Evolutionary conservation across 2,113 vertebrate genomes (phyloP), one percentile per base, ranked within the genome.

Genomic region (Lepus timidus): DNA sequence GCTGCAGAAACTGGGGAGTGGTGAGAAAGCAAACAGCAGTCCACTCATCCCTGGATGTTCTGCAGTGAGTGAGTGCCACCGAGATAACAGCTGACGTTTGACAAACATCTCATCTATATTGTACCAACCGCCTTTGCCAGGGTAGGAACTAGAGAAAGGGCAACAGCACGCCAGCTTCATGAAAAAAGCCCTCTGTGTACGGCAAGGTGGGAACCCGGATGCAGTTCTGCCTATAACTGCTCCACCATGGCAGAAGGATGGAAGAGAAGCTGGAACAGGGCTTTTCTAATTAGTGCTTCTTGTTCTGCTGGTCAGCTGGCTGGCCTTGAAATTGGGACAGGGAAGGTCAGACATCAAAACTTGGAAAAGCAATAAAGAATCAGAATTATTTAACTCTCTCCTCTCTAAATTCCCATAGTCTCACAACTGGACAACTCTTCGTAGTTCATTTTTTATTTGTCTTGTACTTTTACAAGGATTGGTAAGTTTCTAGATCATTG

Each of bases 281-380:
- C 12, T 82, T 91, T 93, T 86, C 64, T 84, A 75, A 86, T 91
- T 82, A 92, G 61, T 27, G 16, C 31, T 29, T 82, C 25, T 29
- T 67, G 25, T 64, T 23, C 23, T 44, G 49, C 14, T 17, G 33
- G 19, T 80, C 3, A 1, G 44, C 51, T 11, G 19, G 23, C 78
- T 85, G 33, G 16, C 31, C 51, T 80, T 95, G 67, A 90, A 85
- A 87, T 27, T 31, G 23, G 29, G 92, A 68, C 27, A 88, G 52
- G 73, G 33, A 36, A 83, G 55, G 29, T 62, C 33, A 86, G 55
- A 73, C 23, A 39, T 86, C 31, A 88, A 67, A 58, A 91, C 1
- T 31, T 39, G 31, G 19, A 65, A 71, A 87, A 64, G 4, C 3
- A 44, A 49, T 25, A 75, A 68, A 88, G 17, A 31, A 58, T 9